These are phyloP conservation scores for Eurystomus gularis DNA, from an alignment of 2,113 vertebrate species.

Conservation along the genomic window DNA sequence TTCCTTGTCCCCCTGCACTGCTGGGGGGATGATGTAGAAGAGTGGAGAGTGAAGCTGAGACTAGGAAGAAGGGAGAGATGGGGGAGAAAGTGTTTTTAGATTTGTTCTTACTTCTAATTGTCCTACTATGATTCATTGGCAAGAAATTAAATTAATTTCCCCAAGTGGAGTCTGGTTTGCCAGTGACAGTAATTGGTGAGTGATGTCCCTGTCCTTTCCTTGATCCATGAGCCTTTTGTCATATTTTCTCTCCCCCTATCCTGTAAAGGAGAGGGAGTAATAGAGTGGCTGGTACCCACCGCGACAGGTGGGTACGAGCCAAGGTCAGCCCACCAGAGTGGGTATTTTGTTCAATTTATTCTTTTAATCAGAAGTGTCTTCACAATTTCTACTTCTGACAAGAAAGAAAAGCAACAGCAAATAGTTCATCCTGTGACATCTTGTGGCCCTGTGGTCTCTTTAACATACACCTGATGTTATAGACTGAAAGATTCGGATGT, in stretches of 20 bases:
- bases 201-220: background rate
- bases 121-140: background rate
- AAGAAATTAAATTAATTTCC: background rate
- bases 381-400: background rate
- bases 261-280: background rate
- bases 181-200: background rate
- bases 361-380: background rate
- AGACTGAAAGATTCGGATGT: background rate
- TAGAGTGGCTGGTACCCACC: accelerated
- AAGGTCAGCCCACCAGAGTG: background rate
- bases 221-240: accelerated
- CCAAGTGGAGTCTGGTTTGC: background rate
- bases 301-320: background rate
- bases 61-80: too few relatives aligned
- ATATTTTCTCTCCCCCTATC: background rate
- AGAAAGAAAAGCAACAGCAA: background rate
- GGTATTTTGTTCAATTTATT: background rate
- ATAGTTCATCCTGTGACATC: background rate
- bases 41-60: background rate
- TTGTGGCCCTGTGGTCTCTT: background rate
- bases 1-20: background rate
- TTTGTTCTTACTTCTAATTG: background rate
- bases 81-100: background rate
- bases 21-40: background rate
- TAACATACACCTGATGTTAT: background rate